phyloP scores from a whole-genome alignment of 2,113 vertebrate genomes.

The Charadrius vociferus region DNA sequence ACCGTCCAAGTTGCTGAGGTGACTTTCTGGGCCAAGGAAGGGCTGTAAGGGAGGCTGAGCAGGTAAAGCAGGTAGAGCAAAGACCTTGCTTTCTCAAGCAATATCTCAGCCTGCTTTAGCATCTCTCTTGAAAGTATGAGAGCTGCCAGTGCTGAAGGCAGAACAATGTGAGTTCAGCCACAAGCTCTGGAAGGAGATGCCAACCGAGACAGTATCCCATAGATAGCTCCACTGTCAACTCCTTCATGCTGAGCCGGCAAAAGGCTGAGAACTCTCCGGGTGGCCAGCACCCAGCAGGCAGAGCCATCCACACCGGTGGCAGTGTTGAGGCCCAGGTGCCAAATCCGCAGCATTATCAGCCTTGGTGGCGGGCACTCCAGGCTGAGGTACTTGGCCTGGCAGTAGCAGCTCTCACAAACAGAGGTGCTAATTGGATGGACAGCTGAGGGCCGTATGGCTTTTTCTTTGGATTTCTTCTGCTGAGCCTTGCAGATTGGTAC shows the following conservation, averaged over 20 bases:
- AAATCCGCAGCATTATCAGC: not conserved
- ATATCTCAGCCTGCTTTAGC: not conserved
- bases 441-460: not conserved
- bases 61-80: conserved; percentile 31
- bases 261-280: accelerated
- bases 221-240: not conserved
- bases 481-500: not conserved
- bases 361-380: accelerated
- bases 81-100: conserved; percentile 8
- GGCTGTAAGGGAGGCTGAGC: not conserved
- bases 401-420: not conserved
- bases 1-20: not conserved
- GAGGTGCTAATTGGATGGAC: not conserved
- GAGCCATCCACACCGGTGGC: accelerated
- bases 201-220: not conserved
- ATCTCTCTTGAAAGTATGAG: not conserved
- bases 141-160: not conserved
- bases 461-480: not conserved
- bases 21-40: not conserved
- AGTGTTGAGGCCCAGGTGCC: not conserved
- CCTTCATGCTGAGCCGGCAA: not conserved
- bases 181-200: not conserved
- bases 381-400: not conserved
- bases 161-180: not conserved
- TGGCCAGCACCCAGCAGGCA: not conserved